Percentiles rank a stretch among this genome's conserved stretches.
Conservation (phyloP, 2,113 vertebrate genomes). For the Clarias gariepinus region DNA sequence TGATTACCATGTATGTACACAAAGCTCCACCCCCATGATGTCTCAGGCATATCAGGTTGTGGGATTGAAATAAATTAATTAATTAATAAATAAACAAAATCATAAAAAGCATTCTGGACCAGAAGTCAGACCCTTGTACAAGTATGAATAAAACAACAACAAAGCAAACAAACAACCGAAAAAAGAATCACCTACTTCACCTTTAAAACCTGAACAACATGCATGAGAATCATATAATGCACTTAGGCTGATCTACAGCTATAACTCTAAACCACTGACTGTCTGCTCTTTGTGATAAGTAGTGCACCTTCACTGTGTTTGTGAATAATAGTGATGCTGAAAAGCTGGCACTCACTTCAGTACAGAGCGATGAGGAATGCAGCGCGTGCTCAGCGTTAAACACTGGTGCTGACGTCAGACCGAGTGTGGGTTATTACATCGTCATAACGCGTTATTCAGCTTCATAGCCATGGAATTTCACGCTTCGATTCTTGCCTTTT, state of each 20-base stretch:
- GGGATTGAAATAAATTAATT: too few relatives aligned
- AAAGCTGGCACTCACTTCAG: slow-evolving; percentile 36
- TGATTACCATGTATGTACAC: too few relatives aligned
- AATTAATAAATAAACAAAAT: too few relatives aligned
- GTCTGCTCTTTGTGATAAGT: neutral
- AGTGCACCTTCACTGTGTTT: neutral
- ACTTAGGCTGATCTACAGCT: neutral
- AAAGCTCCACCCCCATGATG: too few relatives aligned
- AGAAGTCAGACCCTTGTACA: too few relatives aligned
- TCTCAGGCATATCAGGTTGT: too few relatives aligned
- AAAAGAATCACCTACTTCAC: neutral
- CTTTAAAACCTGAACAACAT: neutral
- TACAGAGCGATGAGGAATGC: slow-evolving; percentile 36
- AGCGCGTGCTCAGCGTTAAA: slow-evolving; percentile 50
- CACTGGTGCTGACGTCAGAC: slow-evolving; percentile 4
- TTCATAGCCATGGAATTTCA: neutral
- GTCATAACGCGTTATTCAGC: neutral
- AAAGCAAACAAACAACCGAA: neutral
- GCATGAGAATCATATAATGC: neutral
- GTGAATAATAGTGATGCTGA: neutral
- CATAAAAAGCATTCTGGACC: too few relatives aligned
- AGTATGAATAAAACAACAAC: neutral
- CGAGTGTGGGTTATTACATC: neutral
- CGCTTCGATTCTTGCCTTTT: neutral
- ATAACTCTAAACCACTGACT: neutral